phyloP scores from a whole-genome alignment of 2,888 invertebrate genomes.

The Rhaphigaster nebulosa region DNA sequence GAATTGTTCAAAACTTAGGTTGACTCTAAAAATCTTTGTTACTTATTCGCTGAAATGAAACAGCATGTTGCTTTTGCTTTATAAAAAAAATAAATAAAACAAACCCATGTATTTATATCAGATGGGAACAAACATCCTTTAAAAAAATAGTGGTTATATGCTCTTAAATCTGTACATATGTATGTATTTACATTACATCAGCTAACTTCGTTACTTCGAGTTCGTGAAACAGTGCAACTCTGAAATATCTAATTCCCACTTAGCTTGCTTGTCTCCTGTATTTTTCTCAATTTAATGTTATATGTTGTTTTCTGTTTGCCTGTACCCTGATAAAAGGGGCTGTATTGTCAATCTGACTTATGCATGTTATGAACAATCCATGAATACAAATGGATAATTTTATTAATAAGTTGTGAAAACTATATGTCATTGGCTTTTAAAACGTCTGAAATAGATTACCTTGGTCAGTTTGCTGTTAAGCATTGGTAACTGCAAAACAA shows the following conservation, averaged over 20 bases:
- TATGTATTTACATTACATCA: conserved; percentile 50
- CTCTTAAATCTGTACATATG: conserved; percentile 6
- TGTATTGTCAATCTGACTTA: conserved; percentile 56
- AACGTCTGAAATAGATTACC: not conserved
- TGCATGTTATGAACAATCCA: conserved; percentile 58
- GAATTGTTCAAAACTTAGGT: not conserved
- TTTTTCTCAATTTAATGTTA: conserved; percentile 61
- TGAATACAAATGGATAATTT: conserved; percentile 54
- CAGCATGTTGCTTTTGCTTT: conserved; percentile 56
- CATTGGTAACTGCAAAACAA: not conserved
- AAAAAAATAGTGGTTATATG: not conserved
- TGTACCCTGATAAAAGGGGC: conserved; percentile 52
- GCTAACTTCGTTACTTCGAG: conserved; percentile 25
- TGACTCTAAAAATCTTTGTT: not conserved
- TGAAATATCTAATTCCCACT: conserved; percentile 58
- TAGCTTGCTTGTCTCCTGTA: conserved; percentile 64
- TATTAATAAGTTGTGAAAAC: conserved; percentile 26
- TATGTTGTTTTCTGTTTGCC: conserved; percentile 58
- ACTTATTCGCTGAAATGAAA: not conserved
- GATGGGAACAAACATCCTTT: not conserved
- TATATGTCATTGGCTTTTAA: conserved; percentile 49
- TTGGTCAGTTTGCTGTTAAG: not conserved
- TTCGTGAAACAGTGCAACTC: conserved; percentile 54
- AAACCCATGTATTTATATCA: not conserved
- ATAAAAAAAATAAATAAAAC: conserved; percentile 2